A percentile compares a stretch with the other conserved stretches of the same genome.
These are phyloP conservation scores for Melinaea marsaeus DNA, from an alignment of 2,888 invertebrate genomes.

Conservation along the genomic window DNA sequence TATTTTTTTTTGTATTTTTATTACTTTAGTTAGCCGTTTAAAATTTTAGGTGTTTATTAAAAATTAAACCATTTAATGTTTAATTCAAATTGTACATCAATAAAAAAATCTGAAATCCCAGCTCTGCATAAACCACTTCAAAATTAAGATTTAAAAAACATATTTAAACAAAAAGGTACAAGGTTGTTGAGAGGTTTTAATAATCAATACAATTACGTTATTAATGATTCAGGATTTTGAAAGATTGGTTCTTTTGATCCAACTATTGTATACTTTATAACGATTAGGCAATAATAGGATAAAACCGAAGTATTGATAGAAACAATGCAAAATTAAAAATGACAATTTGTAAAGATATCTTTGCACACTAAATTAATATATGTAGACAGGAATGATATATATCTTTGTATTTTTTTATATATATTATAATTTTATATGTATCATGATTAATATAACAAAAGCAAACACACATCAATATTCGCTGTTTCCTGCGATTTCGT, in stretches of 20 bases:
- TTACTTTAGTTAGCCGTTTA: not conserved
- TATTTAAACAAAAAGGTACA: conserved; percentile 20
- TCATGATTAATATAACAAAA: not conserved
- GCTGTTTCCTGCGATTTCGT: not conserved
- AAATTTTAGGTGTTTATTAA: too few species aligned
- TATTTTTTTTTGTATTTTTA: not conserved
- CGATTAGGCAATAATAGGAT: not conserved
- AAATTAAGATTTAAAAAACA: conserved; percentile 18
- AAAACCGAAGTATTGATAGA: too few species aligned
- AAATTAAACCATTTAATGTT: conserved; percentile 20
- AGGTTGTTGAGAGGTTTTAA: conserved; percentile 13
- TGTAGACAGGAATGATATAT: not conserved
- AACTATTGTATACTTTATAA: not conserved
- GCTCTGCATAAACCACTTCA: conserved; percentile 24
- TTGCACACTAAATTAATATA: not conserved
- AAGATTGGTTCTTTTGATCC: conserved; percentile 3
- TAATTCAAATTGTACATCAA: conserved; percentile 15
- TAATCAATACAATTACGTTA: conserved; percentile 14
- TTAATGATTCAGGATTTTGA: conserved; percentile 11
- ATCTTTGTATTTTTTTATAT: not conserved
- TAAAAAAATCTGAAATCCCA: conserved; percentile 29
- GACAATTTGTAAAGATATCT: too few species aligned
- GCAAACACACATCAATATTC: too few species aligned
- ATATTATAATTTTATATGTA: not conserved
- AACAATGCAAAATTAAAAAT: too few species aligned